Evolutionary conservation across 2,797 vertebrate species (phyloP).

Genomic region (Peromyscus aztecus): DNA sequence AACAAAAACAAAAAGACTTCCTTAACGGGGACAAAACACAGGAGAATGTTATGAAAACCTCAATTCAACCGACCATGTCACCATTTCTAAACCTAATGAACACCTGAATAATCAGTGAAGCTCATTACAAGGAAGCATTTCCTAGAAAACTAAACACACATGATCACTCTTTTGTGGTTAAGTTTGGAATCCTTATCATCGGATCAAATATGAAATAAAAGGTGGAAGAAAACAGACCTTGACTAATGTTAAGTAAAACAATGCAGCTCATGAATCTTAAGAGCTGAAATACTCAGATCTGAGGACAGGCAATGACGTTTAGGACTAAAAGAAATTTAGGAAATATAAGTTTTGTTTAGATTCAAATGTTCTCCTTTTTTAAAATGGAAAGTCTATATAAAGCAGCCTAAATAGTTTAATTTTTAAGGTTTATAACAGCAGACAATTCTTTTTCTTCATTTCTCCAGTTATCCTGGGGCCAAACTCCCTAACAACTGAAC

Average conservation of each 20-base stretch:
- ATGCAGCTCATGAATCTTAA: neutral
- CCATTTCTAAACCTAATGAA: neutral
- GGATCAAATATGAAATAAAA: slow-evolving; percentile 37
- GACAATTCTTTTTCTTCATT: neutral
- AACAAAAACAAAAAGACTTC: neutral
- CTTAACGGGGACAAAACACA: neutral
- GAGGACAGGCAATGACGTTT: slow-evolving; percentile 39
- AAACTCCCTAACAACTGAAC: neutral
- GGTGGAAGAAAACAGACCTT: slow-evolving; percentile 2
- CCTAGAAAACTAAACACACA: neutral
- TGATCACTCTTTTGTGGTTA: neutral
- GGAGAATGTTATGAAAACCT: neutral
- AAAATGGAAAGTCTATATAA: neutral
- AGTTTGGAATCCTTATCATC: neutral
- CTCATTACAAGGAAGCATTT: neutral
- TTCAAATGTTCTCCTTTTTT: slow-evolving; percentile 13
- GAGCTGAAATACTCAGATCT: slow-evolving; percentile 21
- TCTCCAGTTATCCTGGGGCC: neutral
- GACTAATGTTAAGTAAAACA: neutral
- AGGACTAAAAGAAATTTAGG: slow-evolving; percentile 12
- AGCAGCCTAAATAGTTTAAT: neutral
- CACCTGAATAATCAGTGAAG: neutral
- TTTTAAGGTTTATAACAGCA: slow-evolving; percentile 1
- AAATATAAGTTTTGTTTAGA: slow-evolving; percentile 23
- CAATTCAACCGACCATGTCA: neutral